Evolutionary conservation across 2,888 invertebrate genomes (phyloP), one percentile per base, ranked within the genome.

Genomic region (Limenitis camilla): DNA sequence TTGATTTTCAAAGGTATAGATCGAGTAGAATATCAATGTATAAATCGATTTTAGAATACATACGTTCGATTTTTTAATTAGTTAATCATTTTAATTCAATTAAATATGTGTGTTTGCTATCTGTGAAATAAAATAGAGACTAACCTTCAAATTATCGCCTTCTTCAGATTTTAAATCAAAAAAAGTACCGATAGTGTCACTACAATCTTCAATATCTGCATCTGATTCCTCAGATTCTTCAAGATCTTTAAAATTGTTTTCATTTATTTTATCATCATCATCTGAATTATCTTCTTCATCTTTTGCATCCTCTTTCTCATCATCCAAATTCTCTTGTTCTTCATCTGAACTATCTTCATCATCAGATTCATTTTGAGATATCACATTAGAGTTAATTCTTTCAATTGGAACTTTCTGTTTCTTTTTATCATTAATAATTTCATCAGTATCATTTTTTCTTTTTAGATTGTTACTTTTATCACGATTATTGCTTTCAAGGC

Each of bases 221-320:
- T 70, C 66, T 54, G 72, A 70, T 47, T 84, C 72, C 55, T 87
- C 88, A 30, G 88, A 83, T 31, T 81, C 84, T 59, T 79, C 88
- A n/a, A 89, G 71, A 69, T 90, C 90, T 9, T 85, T 80, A 8
- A 88, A 72, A 69, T 80, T 66, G 55, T 75, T 69, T 29, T 32
- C 8, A 40, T 41, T 28, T 4, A 33, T 40, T 4, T 54, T 30
- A 7, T n/a, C 29, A 32, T 51, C 50, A n/a, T 53, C 41, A n/a
- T 47, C 49, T 30, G 29, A 31, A 19, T 53, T 19, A 28, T 45
- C 36, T n/a, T 29, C 35, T 9, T 46, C 52, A 5, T 35, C 33
- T 29, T 51, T 40, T 11, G 11, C 38, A 6, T 72, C 65, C 53
- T 74, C 65, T 38, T 67, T 68, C 41, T 71, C 65, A 49, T 79